These are phyloP conservation scores for Triplophysa bombifrons DNA, from an alignment of 2,797 vertebrate species.

Conservation along the genomic window DNA sequence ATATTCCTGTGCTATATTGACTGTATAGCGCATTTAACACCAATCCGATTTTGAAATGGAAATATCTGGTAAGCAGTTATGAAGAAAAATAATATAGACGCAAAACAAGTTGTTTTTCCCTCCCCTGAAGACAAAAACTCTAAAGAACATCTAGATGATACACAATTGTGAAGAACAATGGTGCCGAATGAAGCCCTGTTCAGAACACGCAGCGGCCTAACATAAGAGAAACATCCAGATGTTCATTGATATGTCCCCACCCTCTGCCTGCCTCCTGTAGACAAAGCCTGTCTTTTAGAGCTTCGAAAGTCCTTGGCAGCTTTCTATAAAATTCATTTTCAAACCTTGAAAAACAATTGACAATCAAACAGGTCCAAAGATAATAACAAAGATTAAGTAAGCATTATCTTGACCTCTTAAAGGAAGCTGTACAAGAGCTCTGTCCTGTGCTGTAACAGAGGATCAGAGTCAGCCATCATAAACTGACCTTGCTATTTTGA, in stretches of 20 bases:
- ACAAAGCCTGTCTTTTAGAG: neutral
- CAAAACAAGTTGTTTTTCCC: neutral
- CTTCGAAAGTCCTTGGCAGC: slow-evolving; percentile 6
- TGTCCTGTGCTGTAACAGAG: slow-evolving; percentile 24
- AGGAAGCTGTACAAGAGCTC: neutral
- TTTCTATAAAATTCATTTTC: slow-evolving; percentile 4
- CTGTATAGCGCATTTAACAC: too few species aligned
- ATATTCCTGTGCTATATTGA: too few species aligned
- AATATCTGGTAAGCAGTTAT: too few species aligned
- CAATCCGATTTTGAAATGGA: too few species aligned
- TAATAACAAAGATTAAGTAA: neutral
- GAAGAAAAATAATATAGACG: neutral
- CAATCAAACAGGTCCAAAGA: neutral
- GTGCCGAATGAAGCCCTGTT: slow-evolving; percentile 8
- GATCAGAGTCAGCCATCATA: slow-evolving; percentile 47
- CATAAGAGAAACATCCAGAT: slow-evolving; percentile 30
- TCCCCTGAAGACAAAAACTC: too few species aligned
- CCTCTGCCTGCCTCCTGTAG: slow-evolving; percentile 1
- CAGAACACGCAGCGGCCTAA: slow-evolving; percentile 19
- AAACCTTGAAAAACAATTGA: neutral
- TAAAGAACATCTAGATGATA: slow-evolving; percentile 1
- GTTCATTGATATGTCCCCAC: slow-evolving; percentile 18
- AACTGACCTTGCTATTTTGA: slow-evolving; percentile 53
- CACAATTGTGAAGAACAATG: slow-evolving; percentile 21
- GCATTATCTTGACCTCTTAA: neutral